phyloP scores from a whole-genome alignment of 2,888 invertebrate genomes.

The Lasioglossum lativentre region DNA sequence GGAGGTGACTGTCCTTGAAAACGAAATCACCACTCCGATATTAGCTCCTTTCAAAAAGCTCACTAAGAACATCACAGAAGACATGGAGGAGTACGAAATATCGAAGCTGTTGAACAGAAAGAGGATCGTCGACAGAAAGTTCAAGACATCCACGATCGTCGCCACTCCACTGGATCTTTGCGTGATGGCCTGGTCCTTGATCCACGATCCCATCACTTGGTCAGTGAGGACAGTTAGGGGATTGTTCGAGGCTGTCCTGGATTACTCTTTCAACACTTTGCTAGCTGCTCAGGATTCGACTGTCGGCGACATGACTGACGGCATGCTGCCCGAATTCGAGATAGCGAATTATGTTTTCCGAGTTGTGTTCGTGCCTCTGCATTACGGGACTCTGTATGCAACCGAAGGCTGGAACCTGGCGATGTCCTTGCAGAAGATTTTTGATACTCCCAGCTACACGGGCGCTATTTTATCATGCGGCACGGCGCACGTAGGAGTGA shows the following conservation, averaged over 20 bases:
- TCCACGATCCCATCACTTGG: constrained; percentile 80
- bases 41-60: constrained; percentile 72
- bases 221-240: constrained; percentile 75
- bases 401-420: constrained; percentile 78
- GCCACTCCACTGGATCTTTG: constrained; percentile 79
- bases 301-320: constrained; percentile 71
- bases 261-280: constrained; percentile 76
- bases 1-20: constrained; percentile 77
- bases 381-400: constrained; percentile 74
- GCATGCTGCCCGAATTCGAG: constrained; percentile 76
- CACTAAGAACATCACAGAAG: background rate
- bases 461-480: constrained; percentile 78
- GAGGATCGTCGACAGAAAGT: constrained; percentile 73
- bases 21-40: constrained; percentile 75
- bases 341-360: constrained; percentile 80
- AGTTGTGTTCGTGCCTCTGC: constrained; percentile 78
- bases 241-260: constrained; percentile 76
- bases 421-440: constrained; percentile 77
- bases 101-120: constrained; percentile 22
- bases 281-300: constrained; percentile 76
- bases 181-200: constrained; percentile 81
- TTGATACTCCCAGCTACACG: constrained; percentile 76
- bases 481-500: constrained; percentile 77
- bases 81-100: constrained; percentile 20
- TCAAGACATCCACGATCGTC: constrained; percentile 69